Evolutionary conservation across 92 coral and sea anemone species (phyloP).

Genomic region (Porites divaricata): DNA sequence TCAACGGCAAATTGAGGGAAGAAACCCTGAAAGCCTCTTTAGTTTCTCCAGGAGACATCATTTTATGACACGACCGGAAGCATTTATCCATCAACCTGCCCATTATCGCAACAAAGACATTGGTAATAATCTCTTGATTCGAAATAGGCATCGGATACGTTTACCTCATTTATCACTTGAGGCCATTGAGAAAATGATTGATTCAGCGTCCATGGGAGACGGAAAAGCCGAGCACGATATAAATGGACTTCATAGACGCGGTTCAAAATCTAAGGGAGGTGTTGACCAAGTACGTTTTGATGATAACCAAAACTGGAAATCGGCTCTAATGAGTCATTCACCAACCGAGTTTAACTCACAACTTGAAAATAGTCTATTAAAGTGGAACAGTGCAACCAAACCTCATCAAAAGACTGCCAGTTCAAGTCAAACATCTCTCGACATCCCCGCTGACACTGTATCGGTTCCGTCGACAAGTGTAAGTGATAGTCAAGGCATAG

Average conservation of each 20-base stretch:
- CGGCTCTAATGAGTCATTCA: constrained; percentile 3
- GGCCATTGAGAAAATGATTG: constrained; percentile 19
- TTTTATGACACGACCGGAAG: constrained; percentile 5
- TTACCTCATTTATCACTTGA: constrained; percentile 12
- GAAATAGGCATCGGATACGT: neutral
- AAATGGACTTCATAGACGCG: neutral
- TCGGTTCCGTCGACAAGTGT: constrained; percentile 3
- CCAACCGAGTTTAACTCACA: constrained; percentile 14
- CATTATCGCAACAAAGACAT: constrained; percentile 1
- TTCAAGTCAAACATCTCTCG: neutral
- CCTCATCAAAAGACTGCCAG: constrained; percentile 7
- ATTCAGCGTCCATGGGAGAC: neutral
- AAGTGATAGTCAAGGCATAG: constrained; percentile 2
- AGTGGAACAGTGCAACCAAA: constrained; percentile 1
- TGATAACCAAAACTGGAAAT: constrained; percentile 18
- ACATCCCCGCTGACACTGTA: neutral
- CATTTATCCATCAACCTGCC: constrained; percentile 5
- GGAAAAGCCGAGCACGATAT: neutral
- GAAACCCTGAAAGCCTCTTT: neutral
- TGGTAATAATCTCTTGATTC: neutral
- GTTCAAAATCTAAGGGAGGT: neutral
- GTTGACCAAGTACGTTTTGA: neutral
- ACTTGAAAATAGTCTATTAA: constrained; percentile 14
- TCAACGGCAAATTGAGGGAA: neutral
- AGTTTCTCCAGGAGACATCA: neutral